Evolutionary conservation across 2,888 invertebrate genomes (phyloP).

Genomic region (Steinernema hermaphroditum): DNA sequence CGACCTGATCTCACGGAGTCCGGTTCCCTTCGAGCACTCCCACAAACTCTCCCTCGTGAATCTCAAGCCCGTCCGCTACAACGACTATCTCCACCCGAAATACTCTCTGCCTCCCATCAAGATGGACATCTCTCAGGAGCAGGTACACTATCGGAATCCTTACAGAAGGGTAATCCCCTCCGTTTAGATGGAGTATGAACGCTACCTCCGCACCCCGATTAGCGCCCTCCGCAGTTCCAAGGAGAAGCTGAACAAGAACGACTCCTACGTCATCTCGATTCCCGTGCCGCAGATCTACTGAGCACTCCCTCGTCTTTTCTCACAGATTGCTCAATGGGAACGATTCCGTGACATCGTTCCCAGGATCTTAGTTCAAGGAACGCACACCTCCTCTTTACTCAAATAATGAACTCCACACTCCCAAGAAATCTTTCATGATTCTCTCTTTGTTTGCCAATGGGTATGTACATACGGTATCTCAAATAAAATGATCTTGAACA

Average conservation of each 20-base stretch:
- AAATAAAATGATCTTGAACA: background rate
- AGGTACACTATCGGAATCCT: conserved; percentile 34
- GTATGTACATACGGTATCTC: conserved; percentile 7
- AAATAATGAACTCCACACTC: background rate
- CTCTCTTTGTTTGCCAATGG: background rate
- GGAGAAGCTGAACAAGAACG: background rate
- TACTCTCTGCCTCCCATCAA: conserved; percentile 55
- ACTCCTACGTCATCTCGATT: background rate
- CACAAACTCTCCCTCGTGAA: conserved; percentile 19
- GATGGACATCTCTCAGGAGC: conserved; percentile 42
- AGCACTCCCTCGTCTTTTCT: background rate
- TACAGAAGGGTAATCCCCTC: too few species aligned
- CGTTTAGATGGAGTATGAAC: conserved; percentile 8
- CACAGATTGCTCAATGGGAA: background rate
- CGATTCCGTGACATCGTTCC: background rate
- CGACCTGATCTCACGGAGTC: conserved; percentile 22
- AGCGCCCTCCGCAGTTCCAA: conserved; percentile 18
- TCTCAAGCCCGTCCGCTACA: conserved; percentile 31
- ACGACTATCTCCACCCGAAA: conserved; percentile 54
- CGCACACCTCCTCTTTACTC: background rate
- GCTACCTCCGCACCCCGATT: conserved; percentile 20
- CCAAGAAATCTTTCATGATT: background rate
- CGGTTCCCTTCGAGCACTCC: conserved; percentile 13
- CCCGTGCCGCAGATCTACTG: conserved; percentile 7
- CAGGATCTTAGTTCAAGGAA: background rate